phyloP scores from a whole-genome alignment of 2,113 vertebrate genomes.

The Zosterops japonicus region DNA sequence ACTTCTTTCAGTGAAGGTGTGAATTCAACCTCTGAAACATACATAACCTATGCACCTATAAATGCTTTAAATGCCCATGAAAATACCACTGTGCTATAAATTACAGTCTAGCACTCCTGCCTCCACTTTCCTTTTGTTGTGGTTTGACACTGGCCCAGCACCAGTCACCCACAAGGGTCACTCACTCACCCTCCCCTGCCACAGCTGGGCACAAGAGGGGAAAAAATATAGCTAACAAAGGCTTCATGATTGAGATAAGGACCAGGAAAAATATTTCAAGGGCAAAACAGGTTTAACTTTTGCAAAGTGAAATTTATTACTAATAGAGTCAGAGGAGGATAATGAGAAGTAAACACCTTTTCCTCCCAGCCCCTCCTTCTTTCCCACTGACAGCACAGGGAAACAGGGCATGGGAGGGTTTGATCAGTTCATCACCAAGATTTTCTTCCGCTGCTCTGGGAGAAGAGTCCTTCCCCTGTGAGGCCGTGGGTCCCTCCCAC shows the following conservation, averaged over 20 bases:
- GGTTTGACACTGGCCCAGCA: not conserved
- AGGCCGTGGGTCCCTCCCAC: rapidly evolving
- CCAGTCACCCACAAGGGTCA: rapidly evolving
- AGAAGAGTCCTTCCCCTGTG: not conserved
- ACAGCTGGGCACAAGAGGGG: not conserved
- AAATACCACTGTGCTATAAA: not conserved
- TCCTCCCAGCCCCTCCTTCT: not conserved
- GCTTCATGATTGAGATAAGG: not conserved
- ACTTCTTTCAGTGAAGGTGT: not conserved
- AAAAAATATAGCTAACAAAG: not conserved
- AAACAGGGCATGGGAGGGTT: too few relatives aligned
- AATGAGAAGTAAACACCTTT: not conserved
- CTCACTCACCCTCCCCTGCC: not conserved
- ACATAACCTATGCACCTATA: not conserved
- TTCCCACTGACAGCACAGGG: rapidly evolving
- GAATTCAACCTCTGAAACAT: not conserved
- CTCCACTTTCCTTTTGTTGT: not conserved
- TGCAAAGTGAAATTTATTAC: not conserved
- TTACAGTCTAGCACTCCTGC: not conserved
- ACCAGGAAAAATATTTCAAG: not conserved
- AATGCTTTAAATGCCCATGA: not conserved
- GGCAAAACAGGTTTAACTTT: not conserved
- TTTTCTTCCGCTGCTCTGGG: not conserved
- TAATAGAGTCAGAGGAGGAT: not conserved
- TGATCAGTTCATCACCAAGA: not conserved